phyloP scores from a whole-genome alignment of 2,113 vertebrate genomes.

The Hipposideros armiger region DNA sequence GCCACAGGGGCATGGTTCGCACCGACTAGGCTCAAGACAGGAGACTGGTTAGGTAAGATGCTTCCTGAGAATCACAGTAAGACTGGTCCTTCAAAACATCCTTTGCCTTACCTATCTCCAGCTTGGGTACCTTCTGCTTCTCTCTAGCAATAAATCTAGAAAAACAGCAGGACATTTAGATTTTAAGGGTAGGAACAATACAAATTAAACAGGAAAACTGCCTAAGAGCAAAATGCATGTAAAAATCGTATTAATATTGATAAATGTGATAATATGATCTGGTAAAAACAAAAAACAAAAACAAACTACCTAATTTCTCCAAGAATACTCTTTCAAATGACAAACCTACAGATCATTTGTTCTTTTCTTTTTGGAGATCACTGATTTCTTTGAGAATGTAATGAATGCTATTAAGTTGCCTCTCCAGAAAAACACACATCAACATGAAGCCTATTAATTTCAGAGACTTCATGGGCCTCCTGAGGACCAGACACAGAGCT shows the following conservation, averaged over 20 bases:
- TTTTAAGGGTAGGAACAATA: not conserved
- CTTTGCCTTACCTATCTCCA: not conserved
- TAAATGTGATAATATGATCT: not conserved
- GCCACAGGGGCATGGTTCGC: not conserved
- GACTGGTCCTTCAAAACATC: not conserved
- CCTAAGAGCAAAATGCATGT: not conserved
- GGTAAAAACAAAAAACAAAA: not conserved
- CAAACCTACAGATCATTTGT: not conserved
- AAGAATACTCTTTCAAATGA: conserved; percentile 21
- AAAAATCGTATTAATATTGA: not conserved
- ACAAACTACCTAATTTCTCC: not conserved
- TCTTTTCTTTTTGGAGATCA: not conserved
- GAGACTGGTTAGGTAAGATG: not conserved
- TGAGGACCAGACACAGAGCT: not conserved
- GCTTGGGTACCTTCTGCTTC: not conserved
- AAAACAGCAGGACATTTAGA: not conserved
- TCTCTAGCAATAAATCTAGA: conserved; percentile 10
- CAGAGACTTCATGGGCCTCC: not conserved
- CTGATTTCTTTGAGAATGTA: not conserved
- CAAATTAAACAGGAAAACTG: conserved; percentile 35
- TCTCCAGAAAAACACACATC: conserved; percentile 33
- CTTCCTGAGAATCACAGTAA: not conserved
- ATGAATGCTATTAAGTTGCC: not conserved
- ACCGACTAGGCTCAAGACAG: too few species aligned
- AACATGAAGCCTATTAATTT: conserved; percentile 31